Conservation (phyloP, 2,888 invertebrate species). For the Eupithecia vulgata region DNA sequence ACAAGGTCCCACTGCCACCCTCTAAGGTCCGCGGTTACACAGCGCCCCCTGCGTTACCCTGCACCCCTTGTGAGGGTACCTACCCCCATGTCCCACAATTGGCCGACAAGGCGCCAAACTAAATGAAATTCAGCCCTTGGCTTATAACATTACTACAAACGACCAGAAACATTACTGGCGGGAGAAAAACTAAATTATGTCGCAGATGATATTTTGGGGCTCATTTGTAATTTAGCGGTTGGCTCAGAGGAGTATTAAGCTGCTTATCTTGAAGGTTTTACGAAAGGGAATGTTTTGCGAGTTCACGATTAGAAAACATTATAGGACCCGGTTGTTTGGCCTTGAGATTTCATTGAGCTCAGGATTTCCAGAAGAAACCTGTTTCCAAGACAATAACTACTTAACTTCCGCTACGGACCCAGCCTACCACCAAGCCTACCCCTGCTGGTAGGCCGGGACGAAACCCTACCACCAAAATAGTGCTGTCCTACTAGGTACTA, state of each 20-base stretch:
- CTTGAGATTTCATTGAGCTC: background rate
- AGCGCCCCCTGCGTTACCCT: too few relatives aligned
- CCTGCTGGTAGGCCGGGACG: too few relatives aligned
- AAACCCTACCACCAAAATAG: too few relatives aligned
- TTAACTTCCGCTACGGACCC: too few relatives aligned
- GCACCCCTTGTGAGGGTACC: background rate
- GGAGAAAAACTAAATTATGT: conserved; percentile 27
- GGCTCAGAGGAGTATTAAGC: background rate
- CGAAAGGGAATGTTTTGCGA: background rate
- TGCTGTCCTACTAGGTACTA: too few relatives aligned
- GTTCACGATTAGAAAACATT: background rate
- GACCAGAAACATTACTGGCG: conserved; percentile 22
- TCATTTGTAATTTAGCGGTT: conserved; percentile 24
- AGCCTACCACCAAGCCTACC: too few relatives aligned
- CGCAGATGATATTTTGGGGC: conserved; percentile 22
- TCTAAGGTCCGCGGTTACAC: background rate
- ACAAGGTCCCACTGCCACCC: background rate
- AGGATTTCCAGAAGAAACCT: too few relatives aligned
- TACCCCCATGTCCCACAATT: background rate
- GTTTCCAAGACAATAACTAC: too few relatives aligned
- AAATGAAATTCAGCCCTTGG: conserved; percentile 39
- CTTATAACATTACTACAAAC: conserved; percentile 31
- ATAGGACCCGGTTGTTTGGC: background rate
- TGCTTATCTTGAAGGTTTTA: background rate
- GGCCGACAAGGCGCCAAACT: conserved; percentile 37